Evolutionary conservation across 2,113 vertebrate species (phyloP), one percentile per base, ranked within the genome.

Genomic region (Bostrychus sinensis): DNA sequence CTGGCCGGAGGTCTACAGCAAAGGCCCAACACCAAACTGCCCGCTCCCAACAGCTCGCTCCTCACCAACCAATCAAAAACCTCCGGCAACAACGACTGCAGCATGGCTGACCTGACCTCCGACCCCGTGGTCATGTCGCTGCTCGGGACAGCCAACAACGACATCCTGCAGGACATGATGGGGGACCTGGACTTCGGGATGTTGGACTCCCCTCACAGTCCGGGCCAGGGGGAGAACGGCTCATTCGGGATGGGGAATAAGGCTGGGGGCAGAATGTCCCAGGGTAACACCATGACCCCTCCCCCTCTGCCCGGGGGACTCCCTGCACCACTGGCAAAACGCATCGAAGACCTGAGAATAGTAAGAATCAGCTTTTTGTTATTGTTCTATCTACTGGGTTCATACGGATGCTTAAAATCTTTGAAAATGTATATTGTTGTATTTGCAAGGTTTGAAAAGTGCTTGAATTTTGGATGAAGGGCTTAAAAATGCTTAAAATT

Each of bases 141-240:
- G 89, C 95, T 99, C 82, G 94, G 95, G 77, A 89, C 94, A 48
- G 91, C 94, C 88, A 96, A 94, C 48, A 96, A 98, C 78, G 96
- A 98, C 81, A 87, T 98, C 13, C 86, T 98, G 81, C 96, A 96
- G 90, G 95, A 98, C 87, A 94, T 98, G 89, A 91, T 99, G 90
- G 93, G 93, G 22, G 95, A 97, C 75, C 91, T 99, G 78, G 97
- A 98, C 91, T 95, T 98, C 37, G 93, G 89, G 57, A 91, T 98
- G 80, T 91, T 99, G 89, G 97, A 98, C 86, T 94, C 96, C 22
- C 94, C 95, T 39, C 94, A 95, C 86, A 95, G 90, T 86, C 94
- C 95, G 0, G 86, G 89, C 0, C 94, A 84, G 92, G 95, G 89
- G 39, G 95, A 98, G 86, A 98, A 98, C 68, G 96, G 96, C 62